Evolutionary conservation across 2,113 vertebrate genomes (phyloP), one percentile per base, ranked within the genome.

Genomic region (Hyla sarda): DNA sequence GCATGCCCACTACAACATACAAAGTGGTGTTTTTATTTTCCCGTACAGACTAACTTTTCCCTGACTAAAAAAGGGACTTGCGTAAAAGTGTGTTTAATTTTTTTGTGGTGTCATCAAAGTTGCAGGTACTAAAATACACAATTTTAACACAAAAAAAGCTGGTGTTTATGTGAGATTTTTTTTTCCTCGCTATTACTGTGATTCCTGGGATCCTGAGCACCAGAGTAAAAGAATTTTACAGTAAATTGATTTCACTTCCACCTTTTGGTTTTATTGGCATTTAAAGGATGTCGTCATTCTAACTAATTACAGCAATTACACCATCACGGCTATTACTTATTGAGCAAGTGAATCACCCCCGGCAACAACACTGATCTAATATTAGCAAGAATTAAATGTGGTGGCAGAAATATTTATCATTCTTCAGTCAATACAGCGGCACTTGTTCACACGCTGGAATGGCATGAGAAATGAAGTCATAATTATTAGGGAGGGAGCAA

Each of bases 351-450:
- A 13, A 62, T 9, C 14, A 41, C 32, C 41, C 28, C 52, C 14
- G 17, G 92, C 90, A 93, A 93, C 88, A 92, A 89, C 87, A 88
- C 88, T 34, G 89, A 87, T 92, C 90, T 87, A 93, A 95, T 93
- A 93, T 93, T 93, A 94, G 92, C 85, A 86, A 76, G 84, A 86
- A 91, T 92, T 91, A 94, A 92, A 91, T 56, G 92, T 89, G 80
- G 90, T 92, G 90, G 87, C 88, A 91, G 93, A 89, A 93, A 91
- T 92, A 92, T 90, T 90, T 95, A 92, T 91, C 93, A 93, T 93
- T 93, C 92, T 93, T 89, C 90, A 91, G 94, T 94, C 89, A 91
- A 90, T 94, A 92, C 90, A 93, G 92, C 88, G 92, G 91, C 92
- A 90, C 94, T 92, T 92, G 41, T 2, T 84, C 74, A 89, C 90